A percentile compares a stretch with the other conserved stretches of the same genome.
phyloP scores from a whole-genome alignment of 2,113 vertebrate genomes.

The Mandrillus leucophaeus region DNA sequence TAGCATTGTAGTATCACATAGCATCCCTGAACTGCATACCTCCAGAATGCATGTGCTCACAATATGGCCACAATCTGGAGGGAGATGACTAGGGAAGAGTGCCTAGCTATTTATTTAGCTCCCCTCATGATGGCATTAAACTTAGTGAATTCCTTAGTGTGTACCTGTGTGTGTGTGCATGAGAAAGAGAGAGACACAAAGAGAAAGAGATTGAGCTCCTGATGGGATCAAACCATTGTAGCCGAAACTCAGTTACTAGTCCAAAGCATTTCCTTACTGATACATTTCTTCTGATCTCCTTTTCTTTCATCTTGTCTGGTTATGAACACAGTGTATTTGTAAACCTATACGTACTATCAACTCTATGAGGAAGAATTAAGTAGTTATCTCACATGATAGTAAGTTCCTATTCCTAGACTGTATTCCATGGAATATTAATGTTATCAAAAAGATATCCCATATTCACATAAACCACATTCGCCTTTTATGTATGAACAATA shows the following conservation, averaged over 20 bases:
- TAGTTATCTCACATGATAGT: neutral
- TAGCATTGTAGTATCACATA: neutral
- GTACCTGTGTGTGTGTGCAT: neutral
- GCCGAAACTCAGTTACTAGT: neutral
- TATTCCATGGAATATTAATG: neutral
- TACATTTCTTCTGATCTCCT: neutral
- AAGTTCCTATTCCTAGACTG: neutral
- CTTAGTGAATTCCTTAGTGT: neutral
- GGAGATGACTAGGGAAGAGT: neutral
- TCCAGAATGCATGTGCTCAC: neutral
- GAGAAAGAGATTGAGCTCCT: neutral
- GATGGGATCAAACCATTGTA: neutral
- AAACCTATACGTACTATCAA: neutral
- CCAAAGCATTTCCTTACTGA: neutral
- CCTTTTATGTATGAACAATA: neutral
- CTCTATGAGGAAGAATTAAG: constrained; percentile 24
- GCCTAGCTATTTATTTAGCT: neutral
- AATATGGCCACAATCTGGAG: neutral
- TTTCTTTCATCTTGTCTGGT: neutral
- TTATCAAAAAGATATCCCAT: neutral
- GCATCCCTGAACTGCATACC: neutral
- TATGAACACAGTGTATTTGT: neutral
- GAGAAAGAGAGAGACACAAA: neutral
- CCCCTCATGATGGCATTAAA: neutral
- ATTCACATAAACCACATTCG: neutral